Evolutionary conservation across 2,797 vertebrate species (phyloP).

Genomic region (Lepilemur septentrionalis): DNA sequence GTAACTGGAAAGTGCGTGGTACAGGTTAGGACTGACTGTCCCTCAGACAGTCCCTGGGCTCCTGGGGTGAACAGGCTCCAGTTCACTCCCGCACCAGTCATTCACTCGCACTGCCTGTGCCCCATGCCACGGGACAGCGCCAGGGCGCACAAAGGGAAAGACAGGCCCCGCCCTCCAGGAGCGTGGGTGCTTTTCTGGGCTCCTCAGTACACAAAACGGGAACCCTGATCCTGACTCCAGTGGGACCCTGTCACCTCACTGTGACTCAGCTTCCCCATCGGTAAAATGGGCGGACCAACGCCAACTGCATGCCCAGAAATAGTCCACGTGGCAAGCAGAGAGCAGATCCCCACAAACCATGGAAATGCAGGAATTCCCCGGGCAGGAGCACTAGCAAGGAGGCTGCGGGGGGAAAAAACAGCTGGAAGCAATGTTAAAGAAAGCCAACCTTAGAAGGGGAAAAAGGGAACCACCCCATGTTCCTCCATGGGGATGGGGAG

Average conservation of each 20-base stretch:
- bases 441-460: background rate
- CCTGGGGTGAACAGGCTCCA: background rate
- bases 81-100: background rate
- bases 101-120: background rate
- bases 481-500: background rate
- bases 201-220: background rate
- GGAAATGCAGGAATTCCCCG: background rate
- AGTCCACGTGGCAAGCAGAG: background rate
- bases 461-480: background rate
- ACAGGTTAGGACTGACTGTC: accelerated
- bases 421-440: background rate
- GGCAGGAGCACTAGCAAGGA: background rate
- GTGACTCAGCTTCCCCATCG: background rate
- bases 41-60: background rate
- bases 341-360: background rate
- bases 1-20: background rate
- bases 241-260: background rate
- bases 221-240: background rate
- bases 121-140: too few species aligned
- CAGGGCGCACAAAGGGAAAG: background rate
- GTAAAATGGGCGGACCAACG: background rate
- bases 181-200: background rate
- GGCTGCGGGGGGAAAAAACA: background rate
- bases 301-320: background rate
- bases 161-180: background rate